Evolutionary conservation across 2,797 vertebrate species (phyloP), one percentile per base, ranked within the genome.

Genomic region (Lates japonicus): DNA sequence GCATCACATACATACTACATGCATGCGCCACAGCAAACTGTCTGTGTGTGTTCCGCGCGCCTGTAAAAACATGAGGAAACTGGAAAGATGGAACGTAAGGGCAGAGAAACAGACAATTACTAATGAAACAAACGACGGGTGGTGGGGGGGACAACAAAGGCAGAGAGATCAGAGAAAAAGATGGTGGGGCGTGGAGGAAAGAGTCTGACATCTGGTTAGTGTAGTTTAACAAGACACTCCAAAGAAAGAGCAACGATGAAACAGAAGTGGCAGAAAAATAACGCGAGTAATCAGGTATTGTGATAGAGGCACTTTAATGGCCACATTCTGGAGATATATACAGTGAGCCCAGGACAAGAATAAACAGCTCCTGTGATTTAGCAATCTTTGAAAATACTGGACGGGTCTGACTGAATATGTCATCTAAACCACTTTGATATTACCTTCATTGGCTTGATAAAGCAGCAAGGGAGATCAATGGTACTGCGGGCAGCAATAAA

Each of bases 161-260:
- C 57, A 78, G 77, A 17, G 57, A 81, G 72, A 90, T 83, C 70
- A 87, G 65, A 90, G 82, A 79, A 82, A 64, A 51, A 78, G 76
- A 81, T 58, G 51, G 75, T 54, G 72, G 82, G 86, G 68, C n/a
- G 85, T 12, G 33, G 59, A 80, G 78, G 73, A 69, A 75, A 76
- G 70, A 81, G 22, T 52, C 80, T 70, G 84, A 80, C 86, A 88
- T 86, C 72, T 93, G 92, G 86, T 87, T 90, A 71, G 73, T 52
- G 61, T 68, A 88, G 88, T 88, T 90, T 92, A 91, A 89, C 86
- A 88, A 89, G 84, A 81, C 76, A 72, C 84, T 88, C 80, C 83
- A 72, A 91, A 78, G 77, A 64, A 84, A 76, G 82, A 71, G 83
- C 70, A 41, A 49, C 9, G 25, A 82, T 76, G 64, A 86, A 82